Conservation (phyloP, 2,888 invertebrate species). For the Trichacis sp. region DNA sequence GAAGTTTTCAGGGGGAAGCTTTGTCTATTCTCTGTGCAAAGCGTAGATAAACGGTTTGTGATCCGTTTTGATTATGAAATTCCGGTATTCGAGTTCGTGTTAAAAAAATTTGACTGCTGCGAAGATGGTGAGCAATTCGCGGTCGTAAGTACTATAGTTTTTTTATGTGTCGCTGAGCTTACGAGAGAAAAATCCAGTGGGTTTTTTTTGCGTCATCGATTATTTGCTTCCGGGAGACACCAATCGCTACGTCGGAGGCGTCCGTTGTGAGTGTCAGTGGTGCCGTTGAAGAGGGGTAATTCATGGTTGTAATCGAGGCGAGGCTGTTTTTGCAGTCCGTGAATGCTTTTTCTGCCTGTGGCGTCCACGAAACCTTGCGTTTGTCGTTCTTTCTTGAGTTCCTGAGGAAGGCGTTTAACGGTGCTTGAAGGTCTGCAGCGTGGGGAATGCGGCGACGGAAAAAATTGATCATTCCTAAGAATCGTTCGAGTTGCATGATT, state of each 20-base stretch:
- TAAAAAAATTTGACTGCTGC: constrained; percentile 25
- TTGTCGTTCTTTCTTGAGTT: constrained; percentile 26
- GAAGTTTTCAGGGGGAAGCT: too few relatives aligned
- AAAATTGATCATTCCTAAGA: constrained; percentile 21
- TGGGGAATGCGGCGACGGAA: constrained; percentile 17
- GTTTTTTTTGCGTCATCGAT: constrained; percentile 13
- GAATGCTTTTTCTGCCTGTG: constrained; percentile 7
- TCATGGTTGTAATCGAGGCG: neutral
- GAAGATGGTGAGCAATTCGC: constrained; percentile 44
- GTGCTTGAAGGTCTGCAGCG: constrained; percentile 13
- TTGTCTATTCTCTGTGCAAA: constrained; percentile 10
- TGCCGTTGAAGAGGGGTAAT: neutral
- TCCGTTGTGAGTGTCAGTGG: constrained; percentile 5
- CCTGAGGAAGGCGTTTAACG: constrained; percentile 16
- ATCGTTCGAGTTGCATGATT: constrained; percentile 11
- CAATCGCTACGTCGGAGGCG: constrained; percentile 31
- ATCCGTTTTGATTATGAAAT: too few relatives aligned
- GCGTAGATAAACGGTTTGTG: constrained; percentile 9
- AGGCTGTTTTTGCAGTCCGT: constrained; percentile 6
- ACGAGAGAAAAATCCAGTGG: constrained; percentile 31
- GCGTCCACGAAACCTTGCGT: constrained; percentile 12
- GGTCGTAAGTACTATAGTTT: constrained; percentile 36
- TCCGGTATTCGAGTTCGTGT: constrained; percentile 27
- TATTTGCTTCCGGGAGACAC: constrained; percentile 30
- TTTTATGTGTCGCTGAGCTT: constrained; percentile 3